Percentiles rank a stretch among this genome's conserved stretches.
Conservation (phyloP, 2,888 invertebrate species). For the Lithodes maja region DNA sequence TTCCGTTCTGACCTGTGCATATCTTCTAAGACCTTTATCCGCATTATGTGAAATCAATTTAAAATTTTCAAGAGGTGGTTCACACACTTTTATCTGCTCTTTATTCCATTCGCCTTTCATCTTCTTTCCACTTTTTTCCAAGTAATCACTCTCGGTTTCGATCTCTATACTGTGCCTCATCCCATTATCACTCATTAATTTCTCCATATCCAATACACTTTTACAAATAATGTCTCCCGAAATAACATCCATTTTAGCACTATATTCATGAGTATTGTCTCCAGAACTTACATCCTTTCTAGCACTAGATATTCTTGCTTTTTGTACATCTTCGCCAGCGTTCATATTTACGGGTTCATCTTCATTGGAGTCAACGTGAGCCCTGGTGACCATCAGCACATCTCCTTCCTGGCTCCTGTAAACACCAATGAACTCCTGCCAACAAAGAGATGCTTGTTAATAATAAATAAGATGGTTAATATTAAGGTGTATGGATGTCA, state of each 20-base stretch:
- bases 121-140: not conserved
- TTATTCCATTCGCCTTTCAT: not conserved
- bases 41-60: not conserved
- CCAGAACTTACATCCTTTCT: not conserved
- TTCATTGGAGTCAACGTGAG: not conserved
- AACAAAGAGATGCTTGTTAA: not conserved
- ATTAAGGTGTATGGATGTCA: too few species aligned
- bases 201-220: not conserved
- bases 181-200: not conserved
- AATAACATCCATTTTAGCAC: not conserved
- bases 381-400: slow-evolving; percentile 16
- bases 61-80: not conserved
- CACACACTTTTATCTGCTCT: not conserved
- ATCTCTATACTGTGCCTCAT: not conserved
- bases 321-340: not conserved
- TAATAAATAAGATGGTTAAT: too few species aligned
- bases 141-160: not conserved
- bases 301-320: not conserved
- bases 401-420: slow-evolving; percentile 25
- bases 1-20: not conserved
- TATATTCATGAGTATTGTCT: not conserved
- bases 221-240: not conserved
- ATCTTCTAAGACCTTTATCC: not conserved
- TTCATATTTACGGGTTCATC: not conserved
- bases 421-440: slow-evolving; percentile 24